A percentile compares a stretch with the other conserved stretches of the same genome.
Conservation (phyloP, 2,113 vertebrate genomes). For the Meles meles region DNA sequence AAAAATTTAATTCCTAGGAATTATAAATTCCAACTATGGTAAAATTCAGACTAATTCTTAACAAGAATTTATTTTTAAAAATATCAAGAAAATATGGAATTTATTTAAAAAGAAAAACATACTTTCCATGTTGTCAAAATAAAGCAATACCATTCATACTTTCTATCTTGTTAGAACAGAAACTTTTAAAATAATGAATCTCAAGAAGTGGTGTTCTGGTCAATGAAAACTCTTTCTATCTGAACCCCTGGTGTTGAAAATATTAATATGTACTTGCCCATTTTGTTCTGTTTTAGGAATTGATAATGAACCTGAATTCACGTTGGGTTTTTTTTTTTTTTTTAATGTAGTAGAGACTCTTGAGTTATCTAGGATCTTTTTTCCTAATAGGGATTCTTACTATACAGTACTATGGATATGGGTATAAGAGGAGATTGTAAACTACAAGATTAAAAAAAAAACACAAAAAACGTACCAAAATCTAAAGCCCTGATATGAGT, state of each 20-base stretch:
- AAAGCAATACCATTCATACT: constrained; percentile 34
- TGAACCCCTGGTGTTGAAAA: background rate
- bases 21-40: constrained; percentile 44
- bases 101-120: constrained; percentile 60
- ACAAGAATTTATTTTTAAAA: constrained; percentile 60
- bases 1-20: constrained; percentile 26
- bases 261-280: background rate
- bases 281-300: background rate
- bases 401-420: background rate
- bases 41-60: constrained; percentile 44
- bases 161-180: constrained; percentile 21
- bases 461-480: background rate
- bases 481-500: constrained; percentile 3
- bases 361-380: background rate
- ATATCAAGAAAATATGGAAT: constrained; percentile 61
- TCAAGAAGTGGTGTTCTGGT: background rate
- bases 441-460: background rate
- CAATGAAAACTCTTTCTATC: background rate
- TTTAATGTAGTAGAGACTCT: background rate
- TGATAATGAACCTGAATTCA: background rate
- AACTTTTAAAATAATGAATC: background rate
- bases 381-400: constrained; percentile 10
- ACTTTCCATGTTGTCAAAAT: constrained; percentile 52
- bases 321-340: background rate
- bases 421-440: background rate